Evolutionary conservation across 2,888 invertebrate genomes (phyloP).

Genomic region (Troglohyphantes excavatus): DNA sequence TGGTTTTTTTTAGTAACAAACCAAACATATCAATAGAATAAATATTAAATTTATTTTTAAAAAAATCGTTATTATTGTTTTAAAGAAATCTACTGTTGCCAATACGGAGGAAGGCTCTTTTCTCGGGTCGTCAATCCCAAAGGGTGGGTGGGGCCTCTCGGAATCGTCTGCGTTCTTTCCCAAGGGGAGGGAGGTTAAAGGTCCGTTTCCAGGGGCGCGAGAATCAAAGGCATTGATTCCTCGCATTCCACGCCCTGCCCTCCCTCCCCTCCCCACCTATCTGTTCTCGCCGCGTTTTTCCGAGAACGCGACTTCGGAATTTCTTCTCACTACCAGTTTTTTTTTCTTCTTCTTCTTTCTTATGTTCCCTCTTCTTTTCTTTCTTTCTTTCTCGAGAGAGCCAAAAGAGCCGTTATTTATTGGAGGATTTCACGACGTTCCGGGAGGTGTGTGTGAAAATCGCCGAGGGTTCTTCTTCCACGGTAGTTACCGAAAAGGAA

Average conservation of each 20-base stretch:
- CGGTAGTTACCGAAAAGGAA: too few species aligned
- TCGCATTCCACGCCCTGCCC: slow-evolving; percentile 48
- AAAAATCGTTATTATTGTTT: too few species aligned
- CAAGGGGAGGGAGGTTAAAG: slow-evolving; percentile 62
- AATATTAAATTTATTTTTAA: too few species aligned
- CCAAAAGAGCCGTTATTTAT: slow-evolving; percentile 71
- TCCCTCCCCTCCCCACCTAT: slow-evolving; percentile 4
- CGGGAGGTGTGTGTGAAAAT: too few species aligned
- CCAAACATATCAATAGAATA: too few species aligned
- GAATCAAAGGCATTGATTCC: slow-evolving; percentile 75
- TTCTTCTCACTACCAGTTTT: slow-evolving; percentile 43
- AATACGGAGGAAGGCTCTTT: too few species aligned
- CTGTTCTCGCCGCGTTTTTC: slow-evolving; percentile 64
- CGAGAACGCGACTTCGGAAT: slow-evolving; percentile 69
- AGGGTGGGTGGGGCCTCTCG: slow-evolving; percentile 43
- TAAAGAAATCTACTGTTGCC: too few species aligned
- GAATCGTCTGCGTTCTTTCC: slow-evolving; percentile 16
- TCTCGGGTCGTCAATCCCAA: slow-evolving; percentile 48
- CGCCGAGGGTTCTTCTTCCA: too few species aligned
- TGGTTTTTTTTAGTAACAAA: too few species aligned
- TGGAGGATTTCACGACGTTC: too few species aligned
- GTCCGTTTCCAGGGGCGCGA: slow-evolving; percentile 70
- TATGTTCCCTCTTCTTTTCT: slow-evolving; percentile 27
- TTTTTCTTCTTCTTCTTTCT: too few species aligned
- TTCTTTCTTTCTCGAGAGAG: slow-evolving; percentile 18